Evolutionary conservation across 2,113 vertebrate species (phyloP).

Genomic region (Cyphomyrus plagiostoma): DNA sequence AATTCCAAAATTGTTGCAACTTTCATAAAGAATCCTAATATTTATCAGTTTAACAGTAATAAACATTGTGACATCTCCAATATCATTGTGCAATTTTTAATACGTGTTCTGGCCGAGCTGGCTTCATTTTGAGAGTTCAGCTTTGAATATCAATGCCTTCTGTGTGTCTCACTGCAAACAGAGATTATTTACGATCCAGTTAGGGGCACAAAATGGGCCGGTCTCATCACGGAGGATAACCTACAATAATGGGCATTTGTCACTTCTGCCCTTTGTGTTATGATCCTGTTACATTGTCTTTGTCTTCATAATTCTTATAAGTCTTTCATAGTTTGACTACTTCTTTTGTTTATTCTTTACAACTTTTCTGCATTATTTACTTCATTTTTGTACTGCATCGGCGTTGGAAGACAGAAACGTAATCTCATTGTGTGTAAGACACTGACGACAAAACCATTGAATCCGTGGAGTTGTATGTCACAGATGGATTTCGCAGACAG

Average conservation of each 20-base stretch:
- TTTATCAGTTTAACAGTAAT: not conserved
- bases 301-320: not conserved
- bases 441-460: not conserved
- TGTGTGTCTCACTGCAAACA: not conserved
- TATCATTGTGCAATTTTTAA: not conserved
- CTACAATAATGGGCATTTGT: not conserved
- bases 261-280: not conserved
- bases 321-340: not conserved
- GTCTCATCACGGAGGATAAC: not conserved
- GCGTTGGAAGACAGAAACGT: not conserved
- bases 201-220: not conserved
- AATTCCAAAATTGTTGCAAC: not conserved
- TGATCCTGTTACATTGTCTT: not conserved
- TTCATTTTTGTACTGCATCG: not conserved
- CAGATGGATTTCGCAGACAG: not conserved
- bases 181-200: not conserved
- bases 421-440: not conserved
- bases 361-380: not conserved
- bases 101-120: not conserved
- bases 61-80: not conserved
- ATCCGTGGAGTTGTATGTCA: not conserved
- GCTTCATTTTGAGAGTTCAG: not conserved
- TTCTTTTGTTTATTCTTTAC: not conserved
- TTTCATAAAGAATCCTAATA: not conserved
- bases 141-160: not conserved